Evolutionary conservation across 2,888 invertebrate species (phyloP), one percentile per base, ranked within the genome.

Genomic region (Chironomus riparius): DNA sequence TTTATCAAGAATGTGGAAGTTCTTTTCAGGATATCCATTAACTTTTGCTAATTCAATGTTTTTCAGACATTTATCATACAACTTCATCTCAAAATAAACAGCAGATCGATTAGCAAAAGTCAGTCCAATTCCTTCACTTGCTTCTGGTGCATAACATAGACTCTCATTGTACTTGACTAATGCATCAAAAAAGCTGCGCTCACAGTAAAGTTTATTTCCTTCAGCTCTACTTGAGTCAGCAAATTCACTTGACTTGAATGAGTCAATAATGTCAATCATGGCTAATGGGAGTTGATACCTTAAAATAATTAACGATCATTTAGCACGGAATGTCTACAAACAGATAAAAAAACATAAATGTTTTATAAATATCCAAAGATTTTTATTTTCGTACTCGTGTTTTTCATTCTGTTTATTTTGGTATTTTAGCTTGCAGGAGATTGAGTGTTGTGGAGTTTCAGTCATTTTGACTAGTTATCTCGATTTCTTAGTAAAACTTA

Each of bases 21-120:
- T 74, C 78, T 84, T 50, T n/a, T 28, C 28, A 47, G 92, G 91
- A 83, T 89, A 91, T 77, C 87, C 83, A 24, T 86, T 82, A 62
- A 83, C 80, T 12, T 91, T 84, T 0, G 92, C 89, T 79, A 86
- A 82, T 24, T 89, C 83, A 76, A 94, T 90, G 82, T 94, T 94
- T 79, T 84, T 81, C 50, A 92, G 79, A 80, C 92, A 90, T 80
- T 90, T 89, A 24, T 86, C 81, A 81, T 88, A 91, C 68, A 89
- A 87, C 77, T 87, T 85, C 80, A 90, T 84, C 78, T 88, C 87
- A 78, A 87, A 88, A 73, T 92, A 86, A 10, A 91, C 88, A 24
- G 92, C 93, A 56, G 94, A 92, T 79, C 94, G 87, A 81, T 94
- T 76, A 18, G 69, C 68, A 28, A 21, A 74, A 7, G 65, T 47